These are phyloP conservation scores for Molothrus aeneus DNA, from an alignment of 2,797 vertebrate genomes.

Conservation along the genomic window DNA sequence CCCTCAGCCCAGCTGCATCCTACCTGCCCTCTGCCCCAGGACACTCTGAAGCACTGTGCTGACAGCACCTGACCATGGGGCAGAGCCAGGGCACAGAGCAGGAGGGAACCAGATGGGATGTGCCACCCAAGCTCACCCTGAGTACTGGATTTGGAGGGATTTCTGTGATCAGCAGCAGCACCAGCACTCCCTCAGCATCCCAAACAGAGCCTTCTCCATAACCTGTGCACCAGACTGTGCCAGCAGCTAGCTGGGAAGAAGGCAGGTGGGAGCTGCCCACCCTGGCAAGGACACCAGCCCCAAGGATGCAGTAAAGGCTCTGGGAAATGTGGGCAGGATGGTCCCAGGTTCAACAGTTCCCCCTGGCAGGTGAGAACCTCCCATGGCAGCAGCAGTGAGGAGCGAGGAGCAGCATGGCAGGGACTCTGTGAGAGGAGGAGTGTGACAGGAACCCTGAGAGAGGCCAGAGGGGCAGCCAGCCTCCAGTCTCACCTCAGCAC, in stretches of 20 bases:
- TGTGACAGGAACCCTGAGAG: neutral
- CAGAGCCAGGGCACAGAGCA: neutral
- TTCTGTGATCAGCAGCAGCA: neutral
- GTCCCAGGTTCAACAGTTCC: neutral
- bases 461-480: neutral
- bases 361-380: neutral
- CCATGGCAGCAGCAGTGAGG: neutral
- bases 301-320: neutral
- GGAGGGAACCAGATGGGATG: neutral
- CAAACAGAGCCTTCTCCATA: rapidly evolving
- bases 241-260: neutral
- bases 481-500: neutral
- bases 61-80: rapidly evolving
- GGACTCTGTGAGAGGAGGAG: neutral
- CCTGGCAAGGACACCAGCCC: neutral
- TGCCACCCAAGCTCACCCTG: neutral
- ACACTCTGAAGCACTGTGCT: neutral
- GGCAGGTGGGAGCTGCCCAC: neutral
- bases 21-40: neutral
- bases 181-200: neutral
- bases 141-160: neutral
- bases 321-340: neutral
- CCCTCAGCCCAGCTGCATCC: neutral
- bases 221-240: neutral
- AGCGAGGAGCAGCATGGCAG: neutral